Evolutionary conservation across 2,797 vertebrate genomes (phyloP), one percentile per base, ranked within the genome.

Genomic region (Tympanoctomys barrerae): DNA sequence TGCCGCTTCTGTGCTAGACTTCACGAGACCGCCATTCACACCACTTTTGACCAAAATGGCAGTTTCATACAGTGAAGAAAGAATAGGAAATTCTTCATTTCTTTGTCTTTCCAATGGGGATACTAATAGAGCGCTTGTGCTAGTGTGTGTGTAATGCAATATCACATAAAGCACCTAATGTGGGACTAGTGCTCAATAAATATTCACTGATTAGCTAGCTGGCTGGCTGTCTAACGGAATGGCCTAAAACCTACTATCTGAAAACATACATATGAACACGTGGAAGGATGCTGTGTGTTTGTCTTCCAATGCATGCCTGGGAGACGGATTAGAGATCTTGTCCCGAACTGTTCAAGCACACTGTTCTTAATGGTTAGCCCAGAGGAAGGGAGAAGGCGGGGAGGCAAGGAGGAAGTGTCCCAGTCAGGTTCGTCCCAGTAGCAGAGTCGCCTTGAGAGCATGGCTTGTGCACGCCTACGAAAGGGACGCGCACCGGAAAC

Each of bases 391-490:
- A 26, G 0, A 2, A 31, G 5, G 3, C 11, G 33, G 39, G 42
- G 9, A 0, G 16, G 68, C 3, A 14, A 24, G 36, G 81, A n/a
- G 26, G 10, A 19, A 2, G 1, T 2, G 11, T 24, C 49, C n/a
- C 31, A 1, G 66, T 5, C 10, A n/a, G 46, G 26, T 52, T 22
- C 81, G 22, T 0, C 33, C 6, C 22, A 24, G 86, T 16, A 21
- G 73, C 14, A 2, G 28, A 87, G 59, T 18, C 9, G 1, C 28
- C 19, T 68, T 59, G 39, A 36, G 19, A 21, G 68, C 24, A 1
- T 31, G 82, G 11, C 84, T 5, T 11, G 11, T 0, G 0, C 14
- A 1, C 18, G 2, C 26, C 68, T 4, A 6, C 28, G 10, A 19
- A 64, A 24, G 31, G 42, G 13, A 1, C 0, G 7, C 62, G 19